Percentiles rank a stretch among this genome's conserved stretches.
phyloP scores from a whole-genome alignment of 2,113 vertebrate species.

The Sinocyclocheilus grahami region DNA sequence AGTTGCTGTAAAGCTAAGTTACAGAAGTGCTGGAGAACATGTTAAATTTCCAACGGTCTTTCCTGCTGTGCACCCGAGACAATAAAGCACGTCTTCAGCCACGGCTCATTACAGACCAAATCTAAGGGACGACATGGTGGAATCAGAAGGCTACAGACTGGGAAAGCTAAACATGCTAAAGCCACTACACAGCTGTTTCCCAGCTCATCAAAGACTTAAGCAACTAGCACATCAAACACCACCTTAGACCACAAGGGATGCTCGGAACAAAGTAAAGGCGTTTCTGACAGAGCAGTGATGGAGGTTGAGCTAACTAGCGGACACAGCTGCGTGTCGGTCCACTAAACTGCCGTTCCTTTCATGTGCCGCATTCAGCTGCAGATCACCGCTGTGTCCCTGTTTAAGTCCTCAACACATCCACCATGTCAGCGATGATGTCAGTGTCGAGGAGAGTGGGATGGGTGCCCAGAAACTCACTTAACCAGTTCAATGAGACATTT shows the following conservation, averaged over 20 bases:
- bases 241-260: background rate
- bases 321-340: constrained; percentile 70
- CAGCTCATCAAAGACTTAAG: constrained; percentile 24
- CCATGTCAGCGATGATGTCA: constrained; percentile 44
- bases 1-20: constrained; percentile 55
- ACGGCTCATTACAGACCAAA: background rate
- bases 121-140: background rate
- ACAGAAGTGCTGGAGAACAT: constrained; percentile 18
- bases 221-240: constrained; percentile 32
- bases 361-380: constrained; percentile 66
- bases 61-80: constrained; percentile 29
- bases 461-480: constrained; percentile 55
- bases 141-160: constrained; percentile 4
- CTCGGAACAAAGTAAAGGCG: background rate
- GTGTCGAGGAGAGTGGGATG: constrained; percentile 55
- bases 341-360: constrained; percentile 62
- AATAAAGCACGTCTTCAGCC: background rate
- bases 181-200: constrained; percentile 36
- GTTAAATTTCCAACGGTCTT: constrained; percentile 43
- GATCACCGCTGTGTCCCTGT: constrained; percentile 21
- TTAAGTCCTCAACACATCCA: constrained; percentile 4
- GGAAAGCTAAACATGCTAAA: background rate
- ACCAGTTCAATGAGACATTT: constrained; percentile 66
- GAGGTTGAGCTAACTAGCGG: constrained; percentile 55
- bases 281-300: background rate